Base-by-base conservation (phyloP, 2,113 vertebrate genomes). In the Poeciliopsis prolifica region DNA sequence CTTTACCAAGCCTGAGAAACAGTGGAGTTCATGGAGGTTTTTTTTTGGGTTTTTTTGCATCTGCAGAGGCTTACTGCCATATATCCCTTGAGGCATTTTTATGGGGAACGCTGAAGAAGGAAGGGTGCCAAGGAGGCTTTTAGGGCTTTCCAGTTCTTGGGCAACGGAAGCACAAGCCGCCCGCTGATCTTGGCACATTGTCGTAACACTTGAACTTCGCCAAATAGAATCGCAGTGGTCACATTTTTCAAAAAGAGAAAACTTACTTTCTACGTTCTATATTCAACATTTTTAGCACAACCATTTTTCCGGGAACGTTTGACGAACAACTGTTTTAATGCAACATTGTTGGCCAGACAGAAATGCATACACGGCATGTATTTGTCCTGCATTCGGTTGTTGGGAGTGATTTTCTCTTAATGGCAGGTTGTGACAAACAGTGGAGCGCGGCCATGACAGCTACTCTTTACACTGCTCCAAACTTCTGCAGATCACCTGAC, bases 401-500 rank as follows among this genome's bases (percentile, higher is more conserved):
- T 19, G 44, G 44, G 5, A 48, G 44, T 48, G 44, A 48, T 58
- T 8, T 10, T 58, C 51, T n/a, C 24, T 28, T 17, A 3, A 24
- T n/a, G 9, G 51, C 17, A n/a, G 8, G 51, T 58, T 58, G 24
- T 58, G 24, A 3, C 7, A n/a, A 58, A 11, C n/a, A 58, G 51
- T 58, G 10, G 19, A 10, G 51, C 58, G 31, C n/a, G 48, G 65
- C 31, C 35, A 51, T 35, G 64, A 72, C 60, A 70, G 67, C 65
- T 48, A 24, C 22, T 65, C 62, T 68, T 12, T 48, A 28, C 81
- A 61, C 58, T 63, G 75, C 65, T 69, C 28, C 30, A 19, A 28
- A 61, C 63, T 33, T 60, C 70, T 62, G 54, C 68, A 65, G 75
- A 72, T 19, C 68, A 69, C 1, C 40, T 68, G 78, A 83, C 82